These are phyloP conservation scores for Heliconius aoede DNA, from an alignment of 2,888 invertebrate species.

Conservation along the genomic window DNA sequence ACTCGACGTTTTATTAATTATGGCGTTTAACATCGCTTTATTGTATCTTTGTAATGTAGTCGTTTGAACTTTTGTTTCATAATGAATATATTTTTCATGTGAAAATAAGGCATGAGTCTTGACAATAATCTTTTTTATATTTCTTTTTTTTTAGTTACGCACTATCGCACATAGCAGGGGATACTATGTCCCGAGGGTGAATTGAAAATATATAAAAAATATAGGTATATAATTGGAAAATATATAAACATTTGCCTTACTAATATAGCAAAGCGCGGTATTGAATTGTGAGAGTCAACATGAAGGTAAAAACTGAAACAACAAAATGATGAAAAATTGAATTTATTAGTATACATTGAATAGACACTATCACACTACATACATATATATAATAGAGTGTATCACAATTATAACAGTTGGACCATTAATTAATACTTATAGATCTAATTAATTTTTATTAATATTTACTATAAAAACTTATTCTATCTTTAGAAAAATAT, in stretches of 20 bases:
- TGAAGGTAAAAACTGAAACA: background rate
- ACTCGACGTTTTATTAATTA: background rate
- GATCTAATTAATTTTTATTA: background rate
- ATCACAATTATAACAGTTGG: background rate
- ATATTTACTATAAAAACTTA: background rate
- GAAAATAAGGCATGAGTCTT: too few relatives aligned
- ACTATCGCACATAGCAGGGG: background rate
- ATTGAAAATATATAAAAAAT: too few relatives aligned
- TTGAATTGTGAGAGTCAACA: background rate
- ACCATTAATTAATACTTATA: background rate
- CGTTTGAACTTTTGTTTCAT: too few relatives aligned
- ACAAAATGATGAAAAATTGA: background rate
- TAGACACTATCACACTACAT: too few relatives aligned
- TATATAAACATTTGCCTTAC: too few relatives aligned
- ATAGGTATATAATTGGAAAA: background rate
- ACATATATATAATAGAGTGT: too few relatives aligned
- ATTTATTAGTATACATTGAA: background rate
- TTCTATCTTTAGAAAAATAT: background rate
- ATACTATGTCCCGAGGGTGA: too few relatives aligned
- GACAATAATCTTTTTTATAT: background rate
- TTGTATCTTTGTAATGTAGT: background rate
- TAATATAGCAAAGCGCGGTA: too few relatives aligned
- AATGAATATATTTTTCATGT: too few relatives aligned
- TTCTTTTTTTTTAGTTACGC: background rate
- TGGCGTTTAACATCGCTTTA: background rate